Evolutionary conservation across 2,888 invertebrate genomes (phyloP).

Genomic region (Serrognathus titanus): DNA sequence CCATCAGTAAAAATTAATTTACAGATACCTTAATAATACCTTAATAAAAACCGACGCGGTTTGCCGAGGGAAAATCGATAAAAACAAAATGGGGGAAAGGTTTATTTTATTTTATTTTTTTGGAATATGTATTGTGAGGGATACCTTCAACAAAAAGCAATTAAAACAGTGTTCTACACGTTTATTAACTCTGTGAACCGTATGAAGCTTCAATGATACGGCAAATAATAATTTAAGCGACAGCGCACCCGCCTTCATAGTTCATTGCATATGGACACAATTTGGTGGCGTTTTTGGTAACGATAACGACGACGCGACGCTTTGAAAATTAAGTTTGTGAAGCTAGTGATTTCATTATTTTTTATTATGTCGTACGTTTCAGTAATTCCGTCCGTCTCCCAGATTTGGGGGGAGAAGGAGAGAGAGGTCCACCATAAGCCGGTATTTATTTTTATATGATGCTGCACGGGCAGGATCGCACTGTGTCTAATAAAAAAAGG

Average conservation of each 20-base stretch:
- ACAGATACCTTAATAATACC: no score
- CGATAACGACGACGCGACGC: constrained; percentile 7
- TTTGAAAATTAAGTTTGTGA: constrained; percentile 30
- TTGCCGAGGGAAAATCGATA: no score
- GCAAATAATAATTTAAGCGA: constrained; percentile 20
- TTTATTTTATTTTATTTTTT: no score
- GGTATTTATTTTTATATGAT: constrained; percentile 44
- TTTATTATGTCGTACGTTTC: constrained; percentile 38
- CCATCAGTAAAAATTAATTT: no score
- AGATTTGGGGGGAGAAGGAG: constrained; percentile 10
- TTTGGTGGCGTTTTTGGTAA: constrained; percentile 23
- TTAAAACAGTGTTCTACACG: neutral
- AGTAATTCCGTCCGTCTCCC: constrained; percentile 31
- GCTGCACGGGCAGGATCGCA: constrained; percentile 37
- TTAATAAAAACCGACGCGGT: no score
- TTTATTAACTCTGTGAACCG: no score
- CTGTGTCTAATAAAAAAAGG: constrained; percentile 37
- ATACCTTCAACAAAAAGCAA: neutral
- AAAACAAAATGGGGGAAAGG: no score
- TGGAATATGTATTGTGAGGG: no score
- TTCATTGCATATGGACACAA: constrained; percentile 24
- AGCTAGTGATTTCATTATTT: constrained; percentile 36
- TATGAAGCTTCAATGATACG: neutral
- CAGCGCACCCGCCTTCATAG: constrained; percentile 18
- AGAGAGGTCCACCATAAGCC: constrained; percentile 38